Conservation (phyloP, 2,888 invertebrate genomes). For the Gibbula magus region DNA sequence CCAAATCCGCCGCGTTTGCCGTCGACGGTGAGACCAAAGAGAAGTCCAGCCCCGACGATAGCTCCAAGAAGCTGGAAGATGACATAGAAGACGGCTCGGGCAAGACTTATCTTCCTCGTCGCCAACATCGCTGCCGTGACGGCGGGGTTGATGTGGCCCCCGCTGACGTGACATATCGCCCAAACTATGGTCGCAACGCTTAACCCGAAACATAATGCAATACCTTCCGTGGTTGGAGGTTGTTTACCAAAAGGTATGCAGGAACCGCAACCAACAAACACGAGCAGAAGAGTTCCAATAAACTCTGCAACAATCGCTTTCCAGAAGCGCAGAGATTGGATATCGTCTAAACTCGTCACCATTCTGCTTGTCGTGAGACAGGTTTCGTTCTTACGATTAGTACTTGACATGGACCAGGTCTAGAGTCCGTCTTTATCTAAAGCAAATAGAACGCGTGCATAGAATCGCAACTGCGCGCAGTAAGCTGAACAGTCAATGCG, state of each 20-base stretch:
- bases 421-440: too few species aligned
- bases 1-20: slow-evolving; percentile 27
- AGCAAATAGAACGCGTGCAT: too few species aligned
- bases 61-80: slow-evolving; percentile 94
- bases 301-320: slow-evolving; percentile 90
- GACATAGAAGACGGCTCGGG: slow-evolving; percentile 88
- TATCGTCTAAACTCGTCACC: slow-evolving; percentile 51
- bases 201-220: slow-evolving; percentile 91
- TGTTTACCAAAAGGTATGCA: slow-evolving; percentile 56
- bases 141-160: slow-evolving; percentile 94
- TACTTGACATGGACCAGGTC: neutral
- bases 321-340: slow-evolving; percentile 79
- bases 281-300: slow-evolving; percentile 89
- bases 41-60: slow-evolving; percentile 93
- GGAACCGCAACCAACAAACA: slow-evolving; percentile 90
- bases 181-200: slow-evolving; percentile 89
- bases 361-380: slow-evolving; percentile 36
- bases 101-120: slow-evolving; percentile 87
- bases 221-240: slow-evolving; percentile 78
- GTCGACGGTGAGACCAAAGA: slow-evolving; percentile 81
- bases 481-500: too few species aligned
- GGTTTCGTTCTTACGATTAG: neutral
- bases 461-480: too few species aligned
- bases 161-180: slow-evolving; percentile 91
- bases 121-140: slow-evolving; percentile 90